Conservation (phyloP, 2,888 invertebrate genomes). For the Hydrotaea diabolus region DNA sequence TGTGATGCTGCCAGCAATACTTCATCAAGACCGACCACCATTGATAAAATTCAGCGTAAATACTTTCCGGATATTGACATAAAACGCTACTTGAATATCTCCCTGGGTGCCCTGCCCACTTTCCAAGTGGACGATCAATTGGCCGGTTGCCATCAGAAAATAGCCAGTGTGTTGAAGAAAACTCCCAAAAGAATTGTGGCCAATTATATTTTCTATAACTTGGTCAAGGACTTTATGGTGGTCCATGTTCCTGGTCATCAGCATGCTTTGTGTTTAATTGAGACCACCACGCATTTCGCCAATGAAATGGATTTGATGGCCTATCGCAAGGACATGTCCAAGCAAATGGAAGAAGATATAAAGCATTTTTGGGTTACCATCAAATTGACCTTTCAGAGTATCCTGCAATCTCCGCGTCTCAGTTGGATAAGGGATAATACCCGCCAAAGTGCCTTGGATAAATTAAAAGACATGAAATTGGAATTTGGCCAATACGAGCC, state of each 20-base stretch:
- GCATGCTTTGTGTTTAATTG: conserved; percentile 66
- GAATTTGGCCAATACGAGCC: neutral
- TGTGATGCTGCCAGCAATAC: conserved; percentile 56
- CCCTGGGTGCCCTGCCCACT: conserved; percentile 65
- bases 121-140: conserved; percentile 72
- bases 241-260: conserved; percentile 47
- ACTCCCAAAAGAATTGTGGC: conserved; percentile 73
- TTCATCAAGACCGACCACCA: conserved; percentile 61
- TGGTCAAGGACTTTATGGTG: conserved; percentile 70
- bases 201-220: conserved; percentile 73
- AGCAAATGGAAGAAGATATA: conserved; percentile 70
- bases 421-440: conserved; percentile 75
- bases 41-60: conserved; percentile 47
- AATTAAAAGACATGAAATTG: conserved; percentile 72
- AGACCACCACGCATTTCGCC: conserved; percentile 69
- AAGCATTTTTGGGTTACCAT: conserved; percentile 74
- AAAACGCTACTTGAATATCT: conserved; percentile 69
- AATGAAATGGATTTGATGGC: conserved; percentile 74
- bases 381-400: conserved; percentile 69
- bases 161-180: conserved; percentile 68
- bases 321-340: conserved; percentile 69
- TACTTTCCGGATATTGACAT: conserved; percentile 71
- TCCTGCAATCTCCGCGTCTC: conserved; percentile 72
- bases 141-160: conserved; percentile 69
- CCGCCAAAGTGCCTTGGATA: conserved; percentile 72